phyloP scores from a whole-genome alignment of 2,113 vertebrate genomes.

The Nibea coibor region DNA sequence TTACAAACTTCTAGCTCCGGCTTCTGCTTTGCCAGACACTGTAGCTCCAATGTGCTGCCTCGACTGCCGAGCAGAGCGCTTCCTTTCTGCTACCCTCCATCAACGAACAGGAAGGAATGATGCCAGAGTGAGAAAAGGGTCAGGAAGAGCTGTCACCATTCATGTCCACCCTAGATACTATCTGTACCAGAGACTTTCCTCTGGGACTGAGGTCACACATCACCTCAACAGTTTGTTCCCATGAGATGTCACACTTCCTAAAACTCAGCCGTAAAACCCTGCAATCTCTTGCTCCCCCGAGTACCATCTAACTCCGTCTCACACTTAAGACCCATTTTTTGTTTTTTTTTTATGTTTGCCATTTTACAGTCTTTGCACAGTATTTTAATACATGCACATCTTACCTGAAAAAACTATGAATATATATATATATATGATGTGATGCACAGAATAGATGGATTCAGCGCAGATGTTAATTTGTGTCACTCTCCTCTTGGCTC shows the following conservation, averaged over 20 bases:
- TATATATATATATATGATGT: neutral
- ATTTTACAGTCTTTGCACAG: conserved; percentile 1
- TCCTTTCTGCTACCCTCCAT: conserved; percentile 54
- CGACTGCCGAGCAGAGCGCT: conserved; percentile 34
- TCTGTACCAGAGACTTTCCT: conserved; percentile 66
- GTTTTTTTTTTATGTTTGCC: conserved; percentile 3
- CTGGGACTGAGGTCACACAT: conserved; percentile 72
- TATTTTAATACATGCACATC: neutral
- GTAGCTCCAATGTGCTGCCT: conserved; percentile 3
- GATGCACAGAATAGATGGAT: neutral
- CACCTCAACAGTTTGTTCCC: conserved; percentile 70
- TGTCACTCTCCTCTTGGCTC: neutral
- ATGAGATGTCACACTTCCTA: conserved; percentile 68
- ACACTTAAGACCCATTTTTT: neutral
- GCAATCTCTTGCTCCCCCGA: conserved; percentile 28
- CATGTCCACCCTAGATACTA: conserved; percentile 64
- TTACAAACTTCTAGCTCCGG: neutral
- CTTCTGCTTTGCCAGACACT: neutral
- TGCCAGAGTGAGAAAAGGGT: conserved; percentile 71
- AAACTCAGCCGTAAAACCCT: conserved; percentile 55
- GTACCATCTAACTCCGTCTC: conserved; percentile 17
- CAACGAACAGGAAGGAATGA: conserved; percentile 69
- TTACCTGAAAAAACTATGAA: neutral
- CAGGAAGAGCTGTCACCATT: conserved; percentile 75
- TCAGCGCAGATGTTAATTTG: conserved; percentile 2